Evolutionary conservation across 1,140 invertebrate species (phyloP).

Genomic region (Drosophila nasuta): DNA sequence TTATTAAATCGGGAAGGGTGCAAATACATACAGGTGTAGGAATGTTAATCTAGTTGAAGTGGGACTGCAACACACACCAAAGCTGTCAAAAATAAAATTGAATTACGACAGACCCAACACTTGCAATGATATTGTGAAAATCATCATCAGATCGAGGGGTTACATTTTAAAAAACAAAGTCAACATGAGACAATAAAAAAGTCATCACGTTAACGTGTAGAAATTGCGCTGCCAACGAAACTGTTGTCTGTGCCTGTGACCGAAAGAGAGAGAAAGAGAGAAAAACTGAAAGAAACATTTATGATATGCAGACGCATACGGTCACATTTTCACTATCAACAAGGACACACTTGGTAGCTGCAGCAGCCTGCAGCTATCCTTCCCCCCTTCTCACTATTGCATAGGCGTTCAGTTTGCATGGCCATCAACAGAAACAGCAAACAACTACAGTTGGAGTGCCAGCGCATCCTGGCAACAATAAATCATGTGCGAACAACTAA

Average conservation of each 20-base stretch:
- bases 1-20: not conserved
- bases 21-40: not conserved
- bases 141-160: not conserved
- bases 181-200: slow-evolving; percentile 67
- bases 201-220: slow-evolving; percentile 70
- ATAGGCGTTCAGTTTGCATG: slow-evolving; percentile 38
- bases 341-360: slow-evolving; percentile 52
- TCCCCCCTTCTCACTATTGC: not conserved
- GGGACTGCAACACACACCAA: slow-evolving; percentile 1
- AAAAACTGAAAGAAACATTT: slow-evolving; percentile 18
- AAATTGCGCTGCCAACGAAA: slow-evolving; percentile 57
- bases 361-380: slow-evolving; percentile 5
- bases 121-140: not conserved
- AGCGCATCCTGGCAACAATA: slow-evolving; percentile 66
- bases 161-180: slow-evolving; percentile 35
- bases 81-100: slow-evolving; percentile 68
- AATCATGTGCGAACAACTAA: slow-evolving; percentile 65
- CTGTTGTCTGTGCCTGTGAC: not conserved
- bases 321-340: slow-evolving; percentile 70
- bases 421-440: slow-evolving; percentile 68
- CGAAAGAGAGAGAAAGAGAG: not conserved
- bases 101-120: slow-evolving; percentile 35
- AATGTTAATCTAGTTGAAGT: slow-evolving; percentile 14
- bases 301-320: slow-evolving; percentile 34
- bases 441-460: slow-evolving; percentile 46